Percentiles rank a stretch among this genome's conserved stretches.
Evolutionary conservation across 2,797 vertebrate genomes (phyloP).

Genomic region (Microctenopoma steveboyesi): DNA sequence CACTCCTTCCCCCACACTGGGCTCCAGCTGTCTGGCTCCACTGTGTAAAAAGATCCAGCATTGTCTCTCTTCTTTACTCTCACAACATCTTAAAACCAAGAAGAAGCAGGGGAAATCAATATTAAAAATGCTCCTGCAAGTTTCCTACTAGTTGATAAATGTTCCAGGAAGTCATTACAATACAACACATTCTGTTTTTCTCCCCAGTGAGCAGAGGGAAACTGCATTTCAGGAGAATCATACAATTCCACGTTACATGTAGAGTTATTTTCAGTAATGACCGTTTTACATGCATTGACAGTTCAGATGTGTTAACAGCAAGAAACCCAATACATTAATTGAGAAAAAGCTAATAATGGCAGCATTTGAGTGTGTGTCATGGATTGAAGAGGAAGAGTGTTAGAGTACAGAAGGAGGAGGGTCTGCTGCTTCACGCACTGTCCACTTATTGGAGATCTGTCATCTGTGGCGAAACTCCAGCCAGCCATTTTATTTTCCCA

Average conservation of each 20-base stretch:
- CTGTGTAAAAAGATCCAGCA: conserved; percentile 82
- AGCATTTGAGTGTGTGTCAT: conserved; percentile 46
- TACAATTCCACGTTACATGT: neutral
- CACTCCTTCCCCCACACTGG: conserved; percentile 71
- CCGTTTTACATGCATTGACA: neutral
- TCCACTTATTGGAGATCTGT: conserved; percentile 69
- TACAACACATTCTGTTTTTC: conserved; percentile 21
- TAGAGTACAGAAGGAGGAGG: conserved; percentile 35
- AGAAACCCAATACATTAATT: conserved; percentile 5
- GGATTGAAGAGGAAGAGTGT: conserved; percentile 36
- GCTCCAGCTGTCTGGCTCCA: conserved; percentile 82
- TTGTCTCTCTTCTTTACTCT: conserved; percentile 72
- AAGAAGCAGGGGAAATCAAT: conserved; percentile 71
- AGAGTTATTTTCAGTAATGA: neutral
- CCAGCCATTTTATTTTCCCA: conserved; percentile 65
- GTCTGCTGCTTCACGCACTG: conserved; percentile 54
- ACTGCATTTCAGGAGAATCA: neutral
- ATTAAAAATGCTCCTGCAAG: conserved; percentile 69
- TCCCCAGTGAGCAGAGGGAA: conserved; percentile 1
- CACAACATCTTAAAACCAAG: conserved; percentile 75
- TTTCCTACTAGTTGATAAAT: conserved; percentile 67
- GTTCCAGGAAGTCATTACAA: conserved; percentile 48
- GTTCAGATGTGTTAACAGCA: neutral
- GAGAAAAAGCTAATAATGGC: conserved; percentile 10
- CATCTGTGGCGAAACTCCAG: conserved; percentile 67